Conservation (phyloP, 2,888 invertebrate genomes). For the Strigamia transsilvanica region DNA sequence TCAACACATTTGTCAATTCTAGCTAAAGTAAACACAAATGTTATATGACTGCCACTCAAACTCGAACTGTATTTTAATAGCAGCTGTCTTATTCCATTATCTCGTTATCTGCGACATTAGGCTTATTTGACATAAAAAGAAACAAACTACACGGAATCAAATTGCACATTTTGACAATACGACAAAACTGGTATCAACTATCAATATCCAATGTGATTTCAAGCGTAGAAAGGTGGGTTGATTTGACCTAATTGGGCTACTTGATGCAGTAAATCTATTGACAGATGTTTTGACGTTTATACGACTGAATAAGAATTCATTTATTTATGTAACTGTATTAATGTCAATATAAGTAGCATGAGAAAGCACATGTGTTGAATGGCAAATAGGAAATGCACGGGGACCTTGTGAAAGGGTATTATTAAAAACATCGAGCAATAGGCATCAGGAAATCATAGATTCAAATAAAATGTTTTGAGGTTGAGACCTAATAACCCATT, state of each 20-base stretch:
- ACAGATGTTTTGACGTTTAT: neutral
- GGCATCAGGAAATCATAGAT: neutral
- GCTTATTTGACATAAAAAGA: no score
- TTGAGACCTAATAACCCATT: constrained; percentile 6
- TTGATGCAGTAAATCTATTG: neutral
- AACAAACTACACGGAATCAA: no score
- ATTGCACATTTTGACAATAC: no score
- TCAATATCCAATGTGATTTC: neutral
- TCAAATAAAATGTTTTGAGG: neutral
- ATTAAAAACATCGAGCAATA: neutral
- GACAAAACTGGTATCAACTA: no score
- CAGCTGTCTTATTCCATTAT: neutral
- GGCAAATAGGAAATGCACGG: neutral
- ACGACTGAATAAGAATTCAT: neutral
- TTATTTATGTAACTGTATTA: neutral
- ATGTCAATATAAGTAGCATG: neutral
- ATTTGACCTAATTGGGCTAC: neutral
- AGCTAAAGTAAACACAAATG: neutral
- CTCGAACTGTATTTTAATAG: neutral
- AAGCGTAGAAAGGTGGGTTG: neutral
- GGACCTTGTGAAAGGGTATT: neutral
- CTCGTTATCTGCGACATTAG: neutral
- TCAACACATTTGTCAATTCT: neutral
- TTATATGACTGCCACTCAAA: neutral
- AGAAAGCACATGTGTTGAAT: neutral